Evolutionary conservation across 2,888 invertebrate species (phyloP).

Genomic region (Elgonia sp.): DNA sequence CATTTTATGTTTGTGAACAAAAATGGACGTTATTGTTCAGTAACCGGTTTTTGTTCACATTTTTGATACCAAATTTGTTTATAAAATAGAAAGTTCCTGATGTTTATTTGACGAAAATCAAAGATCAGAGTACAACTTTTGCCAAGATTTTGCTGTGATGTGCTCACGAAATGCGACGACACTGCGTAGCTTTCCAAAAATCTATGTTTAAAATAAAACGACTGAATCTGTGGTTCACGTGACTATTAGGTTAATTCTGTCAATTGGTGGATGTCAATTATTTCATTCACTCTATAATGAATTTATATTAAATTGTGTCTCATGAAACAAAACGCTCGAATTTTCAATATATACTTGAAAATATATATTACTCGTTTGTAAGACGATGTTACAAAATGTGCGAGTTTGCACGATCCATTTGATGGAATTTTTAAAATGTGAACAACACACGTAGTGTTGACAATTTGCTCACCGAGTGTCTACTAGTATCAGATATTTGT

Average conservation of each 20-base stretch:
- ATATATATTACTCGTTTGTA: conserved; percentile 25
- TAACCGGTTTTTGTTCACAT: not conserved
- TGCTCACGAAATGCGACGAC: conserved; percentile 20
- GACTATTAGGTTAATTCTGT: conserved; percentile 66
- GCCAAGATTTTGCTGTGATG: conserved; percentile 63
- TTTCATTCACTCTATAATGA: conserved; percentile 62
- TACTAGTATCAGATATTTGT: conserved; percentile 53
- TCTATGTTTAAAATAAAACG: conserved; percentile 42
- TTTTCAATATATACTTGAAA: conserved; percentile 23
- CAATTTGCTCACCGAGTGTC: conserved; percentile 67
- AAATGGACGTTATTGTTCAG: too few species aligned
- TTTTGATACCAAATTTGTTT: too few species aligned
- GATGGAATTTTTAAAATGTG: conserved; percentile 9
- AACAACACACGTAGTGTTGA: conserved; percentile 39
- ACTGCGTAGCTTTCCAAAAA: conserved; percentile 16
- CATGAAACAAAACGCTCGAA: not conserved
- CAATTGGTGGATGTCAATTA: conserved; percentile 73
- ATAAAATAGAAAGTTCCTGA: conserved; percentile 24
- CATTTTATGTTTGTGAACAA: too few species aligned
- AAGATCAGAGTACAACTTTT: conserved; percentile 59
- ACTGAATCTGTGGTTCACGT: conserved; percentile 56
- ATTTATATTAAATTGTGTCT: conserved; percentile 33
- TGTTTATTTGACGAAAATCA: conserved; percentile 71
- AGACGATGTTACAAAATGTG: conserved; percentile 1
- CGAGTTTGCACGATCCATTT: not conserved